A percentile compares a stretch with the other conserved stretches of the same genome.
Evolutionary conservation across 35 echinoderm and acorn worm species (phyloP).

Genomic region (Nesometra sesokonis): DNA sequence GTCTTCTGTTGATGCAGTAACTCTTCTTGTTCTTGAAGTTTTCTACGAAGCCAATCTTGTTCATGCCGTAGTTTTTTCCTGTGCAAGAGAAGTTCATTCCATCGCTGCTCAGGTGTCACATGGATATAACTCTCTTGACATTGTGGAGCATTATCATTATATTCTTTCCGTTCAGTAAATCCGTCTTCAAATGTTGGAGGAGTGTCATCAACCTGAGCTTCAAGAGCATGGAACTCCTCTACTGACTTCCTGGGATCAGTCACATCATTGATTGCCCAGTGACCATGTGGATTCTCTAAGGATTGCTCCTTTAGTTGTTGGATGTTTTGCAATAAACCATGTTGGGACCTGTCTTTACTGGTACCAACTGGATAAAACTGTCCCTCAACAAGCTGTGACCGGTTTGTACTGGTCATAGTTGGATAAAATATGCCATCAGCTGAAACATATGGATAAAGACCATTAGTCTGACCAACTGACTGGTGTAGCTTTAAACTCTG

Average conservation of each 20-base stretch:
- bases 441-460: neutral
- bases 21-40: neutral
- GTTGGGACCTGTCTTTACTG: neutral
- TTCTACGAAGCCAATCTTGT: neutral
- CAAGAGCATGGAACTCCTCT: neutral
- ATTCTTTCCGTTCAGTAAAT: neutral
- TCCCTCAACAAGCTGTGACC: neutral
- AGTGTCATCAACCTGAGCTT: neutral
- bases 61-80: neutral
- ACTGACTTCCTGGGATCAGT: neutral
- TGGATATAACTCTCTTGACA: neutral
- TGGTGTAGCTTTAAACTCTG: too few relatives aligned
- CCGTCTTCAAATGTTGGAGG: neutral
- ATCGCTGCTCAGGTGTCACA: neutral
- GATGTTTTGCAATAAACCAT: neutral
- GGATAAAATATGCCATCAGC: too few relatives aligned
- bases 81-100: neutral
- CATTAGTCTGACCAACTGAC: too few relatives aligned
- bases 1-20: neutral
- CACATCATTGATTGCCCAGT: neutral
- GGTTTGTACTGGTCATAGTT: neutral
- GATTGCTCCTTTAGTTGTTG: neutral
- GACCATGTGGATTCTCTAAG: too few relatives aligned
- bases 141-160: neutral
- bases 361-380: neutral